Base-by-base conservation (phyloP, 2,797 vertebrate genomes). In the Poecilia picta region DNA sequence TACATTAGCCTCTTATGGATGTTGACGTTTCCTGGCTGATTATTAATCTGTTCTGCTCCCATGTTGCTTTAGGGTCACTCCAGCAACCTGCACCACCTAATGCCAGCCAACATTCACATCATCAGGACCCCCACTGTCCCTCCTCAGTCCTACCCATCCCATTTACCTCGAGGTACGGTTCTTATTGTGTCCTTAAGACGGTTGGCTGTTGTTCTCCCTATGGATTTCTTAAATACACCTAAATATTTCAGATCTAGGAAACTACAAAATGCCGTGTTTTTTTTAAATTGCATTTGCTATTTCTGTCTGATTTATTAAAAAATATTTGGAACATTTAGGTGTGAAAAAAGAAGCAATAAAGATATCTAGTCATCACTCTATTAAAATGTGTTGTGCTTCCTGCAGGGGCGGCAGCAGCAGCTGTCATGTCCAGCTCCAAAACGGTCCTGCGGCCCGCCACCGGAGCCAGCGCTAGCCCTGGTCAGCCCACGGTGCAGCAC, bases 351-450 rank as follows among this genome's bases (percentile, higher is more conserved):
- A 43, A 25, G 1, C 4, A n/a, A 45, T n/a, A 33, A 33, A 33
- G 4, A 15, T 7, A 62, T 8, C 2, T 70, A 15, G 49, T 20
- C 41, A 71, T n/a, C 16, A 16, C 23, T 75, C 41, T 15, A 13
- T 79, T 76, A 79, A 46, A 31, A 31, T 55, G 53, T 12, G 74
- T 2, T 77, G 16, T 80, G 1, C 57, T 31, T 16, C 25, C 89
- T 82, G 68, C 73, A 99, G 98, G 98, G 79, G 98, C 98, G 73
- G 98, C 97, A 1, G 98, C 98, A 76, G 98, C 98, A 84, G 98
- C 98, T 49, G 98, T 98, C 78, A 99, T 99, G 97, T 99, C 98
- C 75, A 98, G 97, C 88, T 97, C 97, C 76, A 99, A 99, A 96
- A 97, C 98, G 1, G 98, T 99, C 72, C 93, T 99, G 78, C 96